Evolutionary conservation across 2,797 vertebrate genomes (phyloP).

Genomic region (Furcifer pardalis): DNA sequence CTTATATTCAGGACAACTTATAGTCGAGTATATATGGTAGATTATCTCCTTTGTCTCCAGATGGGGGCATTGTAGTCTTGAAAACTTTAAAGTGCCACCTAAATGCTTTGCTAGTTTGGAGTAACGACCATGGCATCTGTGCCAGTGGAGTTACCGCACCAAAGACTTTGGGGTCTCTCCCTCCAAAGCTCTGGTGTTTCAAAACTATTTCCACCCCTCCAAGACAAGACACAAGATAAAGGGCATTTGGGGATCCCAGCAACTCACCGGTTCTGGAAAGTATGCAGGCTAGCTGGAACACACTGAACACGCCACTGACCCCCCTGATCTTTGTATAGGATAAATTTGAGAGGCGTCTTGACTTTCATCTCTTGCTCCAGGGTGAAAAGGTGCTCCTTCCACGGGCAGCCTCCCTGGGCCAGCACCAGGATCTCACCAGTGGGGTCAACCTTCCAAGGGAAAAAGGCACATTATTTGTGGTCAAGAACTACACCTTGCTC

Average conservation of each 20-base stretch:
- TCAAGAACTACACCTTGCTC: background rate
- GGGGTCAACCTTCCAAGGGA: conserved; percentile 81
- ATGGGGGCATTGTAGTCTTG: too few relatives aligned
- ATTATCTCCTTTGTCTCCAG: background rate
- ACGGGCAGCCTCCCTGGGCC: conserved; percentile 87
- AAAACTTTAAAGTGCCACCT: background rate
- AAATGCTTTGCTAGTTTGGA: background rate
- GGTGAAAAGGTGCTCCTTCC: conserved; percentile 92
- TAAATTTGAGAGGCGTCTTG: conserved; percentile 79
- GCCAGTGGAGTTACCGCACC: background rate
- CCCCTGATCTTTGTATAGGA: conserved; percentile 85
- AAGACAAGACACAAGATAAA: background rate
- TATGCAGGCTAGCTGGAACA: conserved; percentile 84
- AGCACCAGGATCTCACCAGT: conserved; percentile 87
- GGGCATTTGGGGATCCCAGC: background rate
- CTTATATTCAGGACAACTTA: too few relatives aligned
- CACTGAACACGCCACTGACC: conserved; percentile 93
- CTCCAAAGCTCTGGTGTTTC: background rate
- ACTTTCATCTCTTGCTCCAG: conserved; percentile 84
- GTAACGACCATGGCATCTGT: background rate
- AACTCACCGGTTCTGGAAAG: conserved; percentile 91
- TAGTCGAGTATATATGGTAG: too few relatives aligned
- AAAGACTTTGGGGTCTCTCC: background rate
- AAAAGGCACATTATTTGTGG: background rate
- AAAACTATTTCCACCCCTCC: background rate